Base-by-base conservation (phyloP, 2,888 invertebrate genomes). In the Micoletzkya japonica region DNA sequence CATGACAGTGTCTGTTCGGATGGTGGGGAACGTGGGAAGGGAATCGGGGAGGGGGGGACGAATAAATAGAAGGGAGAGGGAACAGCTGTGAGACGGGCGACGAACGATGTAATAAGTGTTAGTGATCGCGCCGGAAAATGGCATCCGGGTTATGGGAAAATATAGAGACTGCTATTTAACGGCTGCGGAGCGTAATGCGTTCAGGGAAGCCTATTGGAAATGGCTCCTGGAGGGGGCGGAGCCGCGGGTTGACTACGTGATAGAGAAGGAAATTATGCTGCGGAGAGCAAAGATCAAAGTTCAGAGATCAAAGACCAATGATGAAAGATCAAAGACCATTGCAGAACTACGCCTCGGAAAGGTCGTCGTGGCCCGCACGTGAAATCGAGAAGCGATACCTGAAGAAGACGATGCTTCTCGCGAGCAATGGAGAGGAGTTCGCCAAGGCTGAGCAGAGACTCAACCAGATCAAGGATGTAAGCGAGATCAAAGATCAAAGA, bases 141-240 rank as follows among this genome's bases (percentile, higher is more conserved):
- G 76, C 70, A 74, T 92, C 88, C 94, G 94, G 88, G 94, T 95
- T 93, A 94, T 95, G 87, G 49, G n/a, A 4, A 54, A 39, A 36
- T 4, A 20, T 50, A 14, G 20, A 10, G 44, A 20, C n/a, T 17
- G 6, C 10, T 17, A 28, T 7, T 6, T 32, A 17, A 20, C 17
- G 17, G 4, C n/a, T n/a, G 20, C 7, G 14, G 7, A 24, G 14
- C 56, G n/a, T 28, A 58, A 39, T 24, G 17, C 34, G 4, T 14
- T 4, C 52, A 52, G n/a, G 28, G 6, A 57, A 57, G 59, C n/a
- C n/a, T n/a, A n/a, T n/a, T n/a, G n/a, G n/a, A 63, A 44, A n/a
- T 49, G 49, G 49, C 14, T n/a, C 49, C 17, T 14, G 49, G 14
- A 14, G 17, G n/a, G 17, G 17, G n/a, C n/a, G n/a, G n/a, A n/a